Evolutionary conservation across 1,140 invertebrate genomes (phyloP), one percentile per base, ranked within the genome.

Genomic region (Achatina immaculata): DNA sequence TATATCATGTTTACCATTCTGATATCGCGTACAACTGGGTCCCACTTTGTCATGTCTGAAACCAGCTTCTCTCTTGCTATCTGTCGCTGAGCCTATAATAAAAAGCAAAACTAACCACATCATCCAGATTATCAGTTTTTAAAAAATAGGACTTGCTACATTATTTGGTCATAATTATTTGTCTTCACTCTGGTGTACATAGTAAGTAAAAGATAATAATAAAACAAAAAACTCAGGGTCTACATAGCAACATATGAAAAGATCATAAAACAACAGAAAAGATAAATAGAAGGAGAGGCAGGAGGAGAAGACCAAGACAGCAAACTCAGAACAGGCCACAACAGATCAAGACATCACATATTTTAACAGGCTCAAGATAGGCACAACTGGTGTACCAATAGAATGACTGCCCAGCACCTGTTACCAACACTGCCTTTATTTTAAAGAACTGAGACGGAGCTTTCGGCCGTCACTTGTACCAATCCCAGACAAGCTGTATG

Each of bases 21-120:
- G n/a, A 78, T 80, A 48, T 80, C 78, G 9, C 40, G 16, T 0
- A 80, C 78, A 55, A 80, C 40, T 40, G 78, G 78, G 0, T 80
- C 78, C 78, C 78, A 80, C 38, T 69, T 80, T 65, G 66, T 72
- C 42, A 58, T 80, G 38, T 80, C 78, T 42, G 42, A 3, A 21
- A 2, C 45, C 68, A 80, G 14, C 0, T 45, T 55, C 0, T 72
- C 78, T 80, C 78, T 40, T 55, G 78, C 65, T n/a, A 80, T 55
- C 65, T 71, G 42, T 19, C 78, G 42, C 21, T 80, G 69, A 21
- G 78, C 68, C 78, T 80, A 34, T n/a, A n/a, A 58, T 9, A 16
- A 80, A 28, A 78, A 34, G 68, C 2, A 36, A 4, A 77, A 28
- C 51, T 51, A 48, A 51, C 9, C 21, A 19, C n/a, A 21, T 24